Evolutionary conservation across 1,140 invertebrate genomes (phyloP).

Genomic region (Geopemphigus sp.): DNA sequence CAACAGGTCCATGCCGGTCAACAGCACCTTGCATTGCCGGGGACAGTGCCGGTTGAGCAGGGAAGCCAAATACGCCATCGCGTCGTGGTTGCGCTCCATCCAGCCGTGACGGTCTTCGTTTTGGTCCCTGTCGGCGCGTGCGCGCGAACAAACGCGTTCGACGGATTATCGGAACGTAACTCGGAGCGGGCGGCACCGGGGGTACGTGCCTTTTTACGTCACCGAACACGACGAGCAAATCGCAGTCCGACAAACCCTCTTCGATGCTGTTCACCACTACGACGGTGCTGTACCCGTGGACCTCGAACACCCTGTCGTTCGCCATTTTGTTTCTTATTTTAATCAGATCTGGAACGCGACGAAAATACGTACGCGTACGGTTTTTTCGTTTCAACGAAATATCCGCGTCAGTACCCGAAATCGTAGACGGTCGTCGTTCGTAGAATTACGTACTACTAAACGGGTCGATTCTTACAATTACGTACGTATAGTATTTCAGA

Average conservation of each 20-base stretch:
- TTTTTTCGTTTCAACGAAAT: too few species aligned
- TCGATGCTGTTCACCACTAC: slow-evolving; percentile 7
- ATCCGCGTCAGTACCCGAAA: too few species aligned
- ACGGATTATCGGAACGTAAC: too few species aligned
- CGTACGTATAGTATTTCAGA: too few species aligned
- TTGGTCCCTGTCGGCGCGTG: not conserved
- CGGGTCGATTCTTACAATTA: too few species aligned
- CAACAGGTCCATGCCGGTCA: slow-evolving; percentile 5
- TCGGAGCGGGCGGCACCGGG: too few species aligned
- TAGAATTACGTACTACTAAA: too few species aligned
- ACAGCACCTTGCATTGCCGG: not conserved
- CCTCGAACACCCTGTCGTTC: not conserved
- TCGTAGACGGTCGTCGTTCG: too few species aligned
- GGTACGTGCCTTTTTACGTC: not conserved
- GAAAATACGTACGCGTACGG: too few species aligned
- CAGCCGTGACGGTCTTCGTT: not conserved
- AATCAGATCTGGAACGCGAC: slow-evolving; percentile 5
- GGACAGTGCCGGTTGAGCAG: slow-evolving; percentile 26
- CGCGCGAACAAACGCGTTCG: too few species aligned
- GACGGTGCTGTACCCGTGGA: not conserved
- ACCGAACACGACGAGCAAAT: slow-evolving; percentile 2
- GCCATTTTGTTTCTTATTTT: slow-evolving; percentile 21
- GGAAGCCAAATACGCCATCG: not conserved
- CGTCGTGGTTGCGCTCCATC: not conserved
- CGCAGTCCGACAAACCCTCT: slow-evolving; percentile 10